Conservation (phyloP, 2,113 vertebrate species). For the Sapajus apella region DNA sequence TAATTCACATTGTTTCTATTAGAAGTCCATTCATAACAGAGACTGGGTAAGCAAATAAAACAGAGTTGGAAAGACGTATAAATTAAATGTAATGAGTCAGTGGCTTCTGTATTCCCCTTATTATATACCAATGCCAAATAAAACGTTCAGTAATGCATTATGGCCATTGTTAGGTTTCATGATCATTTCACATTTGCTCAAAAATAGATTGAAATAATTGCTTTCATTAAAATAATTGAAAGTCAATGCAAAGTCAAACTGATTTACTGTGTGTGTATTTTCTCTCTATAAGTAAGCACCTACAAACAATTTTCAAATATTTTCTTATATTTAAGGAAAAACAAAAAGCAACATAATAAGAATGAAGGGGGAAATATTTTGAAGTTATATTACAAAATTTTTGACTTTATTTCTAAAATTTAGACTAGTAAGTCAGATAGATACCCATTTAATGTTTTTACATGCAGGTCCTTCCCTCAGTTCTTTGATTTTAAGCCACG, state of each 20-base stretch:
- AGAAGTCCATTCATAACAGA: slow-evolving; percentile 34
- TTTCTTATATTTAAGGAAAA: slow-evolving; percentile 30
- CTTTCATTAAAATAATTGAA: slow-evolving; percentile 33
- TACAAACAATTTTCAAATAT: background rate
- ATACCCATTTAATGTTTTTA: background rate
- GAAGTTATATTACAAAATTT: background rate
- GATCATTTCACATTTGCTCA: slow-evolving; percentile 40
- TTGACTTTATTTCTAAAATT: background rate
- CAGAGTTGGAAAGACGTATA: slow-evolving; percentile 30
- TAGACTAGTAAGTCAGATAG: background rate
- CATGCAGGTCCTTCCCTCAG: background rate
- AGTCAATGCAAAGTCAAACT: background rate
- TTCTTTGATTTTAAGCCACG: background rate
- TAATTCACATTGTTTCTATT: slow-evolving; percentile 45
- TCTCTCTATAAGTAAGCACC: background rate
- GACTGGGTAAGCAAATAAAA: slow-evolving; percentile 12
- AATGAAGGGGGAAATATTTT: background rate
- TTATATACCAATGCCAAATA: slow-evolving; percentile 27
- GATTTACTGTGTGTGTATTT: background rate
- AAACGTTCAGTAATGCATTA: slow-evolving; percentile 13
- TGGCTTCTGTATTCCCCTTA: background rate
- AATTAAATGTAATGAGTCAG: slow-evolving; percentile 5
- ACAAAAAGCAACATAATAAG: background rate
- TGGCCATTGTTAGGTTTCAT: background rate
- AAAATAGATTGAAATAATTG: slow-evolving; percentile 34